A percentile compares a stretch with the other conserved stretches of the same genome.
phyloP scores from a whole-genome alignment of 2,113 vertebrate species.

The Heterocephalus glaber region DNA sequence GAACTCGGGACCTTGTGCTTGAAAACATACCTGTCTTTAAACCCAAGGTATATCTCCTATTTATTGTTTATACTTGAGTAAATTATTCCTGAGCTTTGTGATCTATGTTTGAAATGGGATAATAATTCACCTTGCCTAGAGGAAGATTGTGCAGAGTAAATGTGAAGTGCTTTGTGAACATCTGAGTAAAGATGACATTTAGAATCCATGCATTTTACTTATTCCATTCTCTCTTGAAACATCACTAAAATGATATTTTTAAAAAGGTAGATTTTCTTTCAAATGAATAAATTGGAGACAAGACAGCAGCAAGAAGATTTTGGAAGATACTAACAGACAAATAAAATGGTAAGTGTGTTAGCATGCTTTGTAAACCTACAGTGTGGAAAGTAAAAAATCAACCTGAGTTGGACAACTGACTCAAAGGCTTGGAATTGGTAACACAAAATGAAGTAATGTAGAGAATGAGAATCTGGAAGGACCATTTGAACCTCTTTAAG shows the following conservation, averaged over 20 bases:
- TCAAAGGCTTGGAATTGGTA: background rate
- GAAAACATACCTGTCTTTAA: background rate
- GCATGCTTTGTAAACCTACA: background rate
- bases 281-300: background rate
- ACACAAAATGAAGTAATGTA: background rate
- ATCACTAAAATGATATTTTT: background rate
- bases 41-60: background rate
- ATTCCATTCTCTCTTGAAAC: background rate
- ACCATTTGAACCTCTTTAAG: background rate
- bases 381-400: background rate
- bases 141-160: background rate
- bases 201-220: background rate
- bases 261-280: background rate
- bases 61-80: background rate
- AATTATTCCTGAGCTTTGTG: conserved; percentile 14
- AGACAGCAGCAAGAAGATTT: background rate
- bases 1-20: no score
- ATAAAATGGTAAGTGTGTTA: background rate
- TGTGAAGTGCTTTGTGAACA: background rate
- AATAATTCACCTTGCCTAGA: background rate
- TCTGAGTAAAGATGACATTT: background rate
- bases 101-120: conserved; percentile 19
- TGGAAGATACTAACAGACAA: background rate
- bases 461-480: background rate
- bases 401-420: background rate